Evolutionary conservation across 2,797 vertebrate genomes (phyloP).

Genomic region (Tympanoctomys barrerae): DNA sequence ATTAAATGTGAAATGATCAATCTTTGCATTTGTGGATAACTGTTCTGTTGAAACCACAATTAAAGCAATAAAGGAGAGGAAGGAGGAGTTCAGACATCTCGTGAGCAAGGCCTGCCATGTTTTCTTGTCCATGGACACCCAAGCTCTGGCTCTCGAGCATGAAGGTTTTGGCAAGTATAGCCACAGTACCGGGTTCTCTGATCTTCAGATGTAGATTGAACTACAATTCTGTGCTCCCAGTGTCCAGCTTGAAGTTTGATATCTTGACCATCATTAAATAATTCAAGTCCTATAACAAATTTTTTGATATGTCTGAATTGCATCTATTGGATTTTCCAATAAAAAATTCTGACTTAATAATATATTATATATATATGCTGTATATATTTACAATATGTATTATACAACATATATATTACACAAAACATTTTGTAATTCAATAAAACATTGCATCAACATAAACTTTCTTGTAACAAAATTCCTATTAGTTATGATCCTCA

Average conservation of each 20-base stretch:
- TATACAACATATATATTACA: neutral
- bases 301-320: neutral
- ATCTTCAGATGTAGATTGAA: neutral
- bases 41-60: too few relatives aligned
- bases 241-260: too few relatives aligned
- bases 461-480: neutral
- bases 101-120: neutral
- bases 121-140: neutral
- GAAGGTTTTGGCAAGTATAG: neutral
- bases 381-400: too few relatives aligned
- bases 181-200: neutral
- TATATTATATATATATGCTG: too few relatives aligned
- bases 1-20: neutral
- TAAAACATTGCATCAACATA: neutral
- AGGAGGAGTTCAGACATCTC: neutral
- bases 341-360: too few relatives aligned
- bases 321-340: too few relatives aligned
- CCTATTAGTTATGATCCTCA: neutral
- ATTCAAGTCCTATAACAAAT: neutral
- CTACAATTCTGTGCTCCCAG: accelerated
- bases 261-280: too few relatives aligned
- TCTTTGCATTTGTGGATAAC: neutral
- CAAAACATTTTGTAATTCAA: neutral
- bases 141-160: neutral
- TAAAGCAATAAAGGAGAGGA: neutral